A percentile compares a stretch with the other conserved stretches of the same genome.
phyloP scores from a whole-genome alignment of 2,888 invertebrate genomes.

The Melieria crassipennis region DNA sequence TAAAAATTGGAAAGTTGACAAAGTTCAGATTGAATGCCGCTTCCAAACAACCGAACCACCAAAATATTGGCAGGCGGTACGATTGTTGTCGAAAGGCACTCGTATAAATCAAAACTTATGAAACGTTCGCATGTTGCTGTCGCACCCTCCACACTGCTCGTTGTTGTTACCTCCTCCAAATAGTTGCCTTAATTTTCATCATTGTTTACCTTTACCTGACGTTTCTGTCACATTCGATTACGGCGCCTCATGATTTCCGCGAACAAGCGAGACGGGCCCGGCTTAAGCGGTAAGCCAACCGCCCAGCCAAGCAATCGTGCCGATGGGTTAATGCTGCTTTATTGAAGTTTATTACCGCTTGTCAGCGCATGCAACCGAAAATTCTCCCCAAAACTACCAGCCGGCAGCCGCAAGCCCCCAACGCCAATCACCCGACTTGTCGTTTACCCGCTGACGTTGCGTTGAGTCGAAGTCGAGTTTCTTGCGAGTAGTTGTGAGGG shows the following conservation, averaged over 20 bases:
- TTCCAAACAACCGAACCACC: too few relatives aligned
- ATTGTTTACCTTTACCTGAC: neutral
- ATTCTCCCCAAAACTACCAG: neutral
- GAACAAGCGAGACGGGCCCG: neutral
- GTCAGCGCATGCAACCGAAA: conserved; percentile 30
- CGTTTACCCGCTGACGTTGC: neutral
- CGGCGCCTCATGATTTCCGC: too few relatives aligned
- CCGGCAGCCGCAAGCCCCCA: neutral
- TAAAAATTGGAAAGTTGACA: too few relatives aligned
- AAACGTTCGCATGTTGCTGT: too few relatives aligned
- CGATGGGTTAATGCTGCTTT: conserved; percentile 27
- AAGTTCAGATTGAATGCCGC: too few relatives aligned
- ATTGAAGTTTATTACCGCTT: conserved; percentile 33
- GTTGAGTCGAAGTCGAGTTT: neutral
- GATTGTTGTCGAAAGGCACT: too few relatives aligned
- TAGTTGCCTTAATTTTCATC: neutral
- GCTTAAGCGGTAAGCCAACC: neutral
- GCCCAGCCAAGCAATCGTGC: neutral
- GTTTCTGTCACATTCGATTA: neutral
- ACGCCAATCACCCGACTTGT: neutral
- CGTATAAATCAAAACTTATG: too few relatives aligned
- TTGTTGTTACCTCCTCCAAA: neutral
- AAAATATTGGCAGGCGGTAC: too few relatives aligned
- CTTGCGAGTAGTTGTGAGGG: neutral
- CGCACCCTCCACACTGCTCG: too few relatives aligned